Conservation (phyloP, 2,113 vertebrate genomes). For the Gadus chalcogrammus region DNA sequence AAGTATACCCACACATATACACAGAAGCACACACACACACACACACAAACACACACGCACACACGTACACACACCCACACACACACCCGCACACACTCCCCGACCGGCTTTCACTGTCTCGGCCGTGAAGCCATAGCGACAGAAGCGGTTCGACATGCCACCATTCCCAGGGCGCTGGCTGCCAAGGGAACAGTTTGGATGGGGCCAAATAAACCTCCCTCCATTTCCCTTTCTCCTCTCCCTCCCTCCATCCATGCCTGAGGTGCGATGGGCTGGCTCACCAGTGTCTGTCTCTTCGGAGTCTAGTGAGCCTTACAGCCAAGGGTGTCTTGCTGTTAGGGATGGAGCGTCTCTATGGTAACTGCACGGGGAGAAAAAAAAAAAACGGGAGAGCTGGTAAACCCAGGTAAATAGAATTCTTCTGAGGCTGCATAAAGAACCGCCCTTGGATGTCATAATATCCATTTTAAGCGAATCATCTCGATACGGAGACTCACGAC, state of each 20-base stretch:
- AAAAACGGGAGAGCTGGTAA: conserved; percentile 43
- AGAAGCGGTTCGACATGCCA: conserved; percentile 44
- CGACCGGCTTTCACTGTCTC: conserved; percentile 53
- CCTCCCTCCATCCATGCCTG: conserved; percentile 18
- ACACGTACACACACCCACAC: too few species aligned
- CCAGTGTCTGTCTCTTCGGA: conserved; percentile 55
- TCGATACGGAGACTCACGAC: conserved; percentile 1
- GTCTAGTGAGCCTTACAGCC: conserved; percentile 64
- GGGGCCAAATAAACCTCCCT: conserved; percentile 49
- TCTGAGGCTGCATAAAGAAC: conserved; percentile 46
- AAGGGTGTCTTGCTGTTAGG: conserved; percentile 66
- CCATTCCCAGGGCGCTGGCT: conserved; percentile 39
- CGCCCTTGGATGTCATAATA: conserved; percentile 38
- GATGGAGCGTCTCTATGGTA: conserved; percentile 78
- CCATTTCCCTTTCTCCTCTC: conserved; percentile 23
- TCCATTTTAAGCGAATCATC: conserved; percentile 17
- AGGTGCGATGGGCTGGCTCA: conserved; percentile 60
- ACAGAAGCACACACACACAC: too few species aligned
- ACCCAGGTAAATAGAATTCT: conserved; percentile 73
- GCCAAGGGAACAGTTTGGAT: conserved; percentile 55
- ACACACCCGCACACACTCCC: conserved; percentile 31
- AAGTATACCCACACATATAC: too few species aligned
- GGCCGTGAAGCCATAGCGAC: conserved; percentile 52
- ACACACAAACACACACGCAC: too few species aligned
- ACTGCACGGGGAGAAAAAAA: conserved; percentile 52